Base-by-base conservation (phyloP, 1,140 invertebrate species). In the Asbolus verrucosus region DNA sequence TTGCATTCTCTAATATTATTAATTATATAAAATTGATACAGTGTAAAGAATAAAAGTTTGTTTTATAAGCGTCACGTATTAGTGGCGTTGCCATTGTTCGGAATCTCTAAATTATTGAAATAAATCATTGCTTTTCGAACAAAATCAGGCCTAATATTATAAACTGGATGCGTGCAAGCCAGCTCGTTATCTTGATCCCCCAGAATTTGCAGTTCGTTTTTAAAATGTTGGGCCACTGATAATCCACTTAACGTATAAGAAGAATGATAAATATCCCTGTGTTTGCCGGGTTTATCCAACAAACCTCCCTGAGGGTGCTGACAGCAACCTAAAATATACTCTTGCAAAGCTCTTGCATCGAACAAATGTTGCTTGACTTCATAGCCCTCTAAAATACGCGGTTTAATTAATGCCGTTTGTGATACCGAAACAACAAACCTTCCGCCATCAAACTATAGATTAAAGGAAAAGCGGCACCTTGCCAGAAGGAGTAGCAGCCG, bases 401-500 rank as follows among this genome's bases (percentile, higher is more conserved):
- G 11, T 6, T 11, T 36, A 33, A n/a, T n/a, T n/a, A n/a, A n/a
- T n/a, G n/a, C n/a, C n/a, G n/a, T n/a, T n/a, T n/a, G n/a, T n/a
- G n/a, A n/a, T n/a, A n/a, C n/a, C n/a, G n/a, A n/a, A n/a, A n/a
- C n/a, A n/a, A n/a, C n/a, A 36, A 16, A 71, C 54, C 65, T 74
- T 73, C 68, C 14, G 62, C 69, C 14, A 80, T 39, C 46, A 80
- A 65, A 24, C 70, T 65, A 39, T 79, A 75, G 18, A 80, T 67
- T 43, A 93, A 78, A 31, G 95, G 93, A 81, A 98, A 95, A 30
- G 90, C 87, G 21, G 92, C 96, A 18, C 95, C 96, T 84, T 97
- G 95, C 98, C 98, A 99, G 85, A 98, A 99, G 1, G 95, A 97
- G 81, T 99, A 99, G 83, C 98, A 99, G 4, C 93, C 93, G 86